phyloP scores from a whole-genome alignment of 2,113 vertebrate species.

The Corydoras maculifer region DNA sequence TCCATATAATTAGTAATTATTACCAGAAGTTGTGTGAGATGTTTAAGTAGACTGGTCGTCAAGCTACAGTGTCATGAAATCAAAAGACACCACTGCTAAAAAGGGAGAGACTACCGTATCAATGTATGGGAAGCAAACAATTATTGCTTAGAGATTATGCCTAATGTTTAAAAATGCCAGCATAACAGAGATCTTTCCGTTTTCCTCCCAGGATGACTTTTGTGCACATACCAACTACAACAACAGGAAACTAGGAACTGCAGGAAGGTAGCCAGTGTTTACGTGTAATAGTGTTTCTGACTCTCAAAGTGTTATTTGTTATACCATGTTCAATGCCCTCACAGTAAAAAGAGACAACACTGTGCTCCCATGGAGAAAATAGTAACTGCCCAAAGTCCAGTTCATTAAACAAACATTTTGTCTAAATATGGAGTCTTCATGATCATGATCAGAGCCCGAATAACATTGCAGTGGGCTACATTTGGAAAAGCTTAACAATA shows the following conservation, averaged over 20 bases:
- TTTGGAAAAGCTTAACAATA: slow-evolving; percentile 57
- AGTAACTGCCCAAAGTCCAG: slow-evolving; percentile 22
- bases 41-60: neutral
- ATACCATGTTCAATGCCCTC: slow-evolving; percentile 37
- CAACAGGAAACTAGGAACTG: slow-evolving; percentile 72
- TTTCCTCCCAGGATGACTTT: slow-evolving; percentile 50
- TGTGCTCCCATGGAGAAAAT: slow-evolving; percentile 19
- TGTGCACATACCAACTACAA: slow-evolving; percentile 36
- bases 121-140: no score
- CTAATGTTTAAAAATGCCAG: neutral
- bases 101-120: no score
- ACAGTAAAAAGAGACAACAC: slow-evolving; percentile 27
- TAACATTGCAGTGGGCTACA: slow-evolving; percentile 38
- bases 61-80: neutral
- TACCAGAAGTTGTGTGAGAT: neutral
- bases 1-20: neutral
- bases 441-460: slow-evolving; percentile 39
- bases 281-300: slow-evolving; percentile 46
- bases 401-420: slow-evolving; percentile 18
- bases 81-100: no score
- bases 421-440: slow-evolving; percentile 20
- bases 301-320: slow-evolving; percentile 49
- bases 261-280: slow-evolving; percentile 54
- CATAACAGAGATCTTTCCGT: slow-evolving; percentile 55
- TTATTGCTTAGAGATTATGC: no score